Evolutionary conservation across 2,888 invertebrate genomes (phyloP).

Genomic region (Ophraella communa): DNA sequence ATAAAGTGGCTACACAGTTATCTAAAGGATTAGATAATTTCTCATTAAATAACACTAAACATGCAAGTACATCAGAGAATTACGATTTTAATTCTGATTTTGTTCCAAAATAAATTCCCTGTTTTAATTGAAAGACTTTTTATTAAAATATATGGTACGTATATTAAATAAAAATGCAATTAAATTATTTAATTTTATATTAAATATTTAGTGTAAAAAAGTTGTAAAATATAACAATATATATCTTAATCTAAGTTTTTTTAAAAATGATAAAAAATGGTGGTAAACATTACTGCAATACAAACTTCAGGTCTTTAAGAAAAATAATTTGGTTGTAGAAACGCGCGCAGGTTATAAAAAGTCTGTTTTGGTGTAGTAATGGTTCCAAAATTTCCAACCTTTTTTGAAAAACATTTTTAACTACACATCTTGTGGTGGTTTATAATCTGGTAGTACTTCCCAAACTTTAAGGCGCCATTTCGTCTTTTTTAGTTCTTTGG

Average conservation of each 20-base stretch:
- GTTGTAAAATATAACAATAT: neutral
- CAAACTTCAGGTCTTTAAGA: too few relatives aligned
- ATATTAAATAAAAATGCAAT: too few relatives aligned
- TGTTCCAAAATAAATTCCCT: conserved; percentile 34
- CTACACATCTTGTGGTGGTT: conserved; percentile 57
- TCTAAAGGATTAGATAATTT: conserved; percentile 71
- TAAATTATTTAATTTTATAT: neutral
- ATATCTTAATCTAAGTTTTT: neutral
- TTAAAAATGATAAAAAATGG: too few relatives aligned
- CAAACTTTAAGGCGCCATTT: conserved; percentile 76
- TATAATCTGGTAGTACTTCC: conserved; percentile 74
- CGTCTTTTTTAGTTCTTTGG: conserved; percentile 71
- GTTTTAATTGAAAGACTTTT: neutral
- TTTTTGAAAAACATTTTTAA: neutral
- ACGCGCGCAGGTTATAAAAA: too few relatives aligned
- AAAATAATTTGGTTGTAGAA: too few relatives aligned
- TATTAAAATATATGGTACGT: too few relatives aligned
- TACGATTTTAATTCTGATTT: conserved; percentile 71
- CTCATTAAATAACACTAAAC: conserved; percentile 49
- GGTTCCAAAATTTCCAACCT: too few relatives aligned
- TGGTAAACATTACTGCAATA: too few relatives aligned
- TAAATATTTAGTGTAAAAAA: conserved; percentile 1
- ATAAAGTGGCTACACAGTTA: conserved; percentile 70
- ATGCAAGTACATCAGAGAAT: conserved; percentile 58
- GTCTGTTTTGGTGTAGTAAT: too few relatives aligned